A percentile compares a stretch with the other conserved stretches of the same genome.
phyloP scores from a whole-genome alignment of 2,113 vertebrate genomes.

The Physeter macrocephalus region DNA sequence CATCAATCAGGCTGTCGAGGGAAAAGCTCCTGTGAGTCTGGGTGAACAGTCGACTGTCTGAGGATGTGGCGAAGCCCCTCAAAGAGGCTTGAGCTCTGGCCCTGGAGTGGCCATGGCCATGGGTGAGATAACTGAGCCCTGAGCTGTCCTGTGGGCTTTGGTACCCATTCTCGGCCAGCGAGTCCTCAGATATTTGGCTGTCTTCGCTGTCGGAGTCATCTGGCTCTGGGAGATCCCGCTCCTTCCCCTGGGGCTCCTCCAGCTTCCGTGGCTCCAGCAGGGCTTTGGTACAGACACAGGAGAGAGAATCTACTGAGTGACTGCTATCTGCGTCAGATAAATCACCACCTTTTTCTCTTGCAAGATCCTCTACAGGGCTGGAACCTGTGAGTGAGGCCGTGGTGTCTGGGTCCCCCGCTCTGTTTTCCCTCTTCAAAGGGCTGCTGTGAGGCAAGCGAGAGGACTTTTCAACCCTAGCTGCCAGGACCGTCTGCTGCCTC shows the following conservation, averaged over 20 bases:
- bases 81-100: not conserved
- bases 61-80: not conserved
- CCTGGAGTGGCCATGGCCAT: not conserved
- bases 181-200: slow-evolving; percentile 94
- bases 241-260: slow-evolving; percentile 73
- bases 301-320: slow-evolving; percentile 94
- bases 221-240: slow-evolving; percentile 57
- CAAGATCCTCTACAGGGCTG: slow-evolving; percentile 69
- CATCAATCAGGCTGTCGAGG: slow-evolving; percentile 76
- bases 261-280: slow-evolving; percentile 78
- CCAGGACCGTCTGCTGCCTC: slow-evolving; percentile 72
- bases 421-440: not conserved
- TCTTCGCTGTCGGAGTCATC: slow-evolving; percentile 90
- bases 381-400: slow-evolving; percentile 17
- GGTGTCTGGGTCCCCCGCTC: not conserved
- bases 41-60: not conserved
- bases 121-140: not conserved
- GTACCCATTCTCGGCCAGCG: slow-evolving; percentile 79
- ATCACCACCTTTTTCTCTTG: slow-evolving; percentile 69
- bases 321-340: slow-evolving; percentile 90
- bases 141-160: slow-evolving; percentile 43
- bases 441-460: not conserved
- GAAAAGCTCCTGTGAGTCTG: slow-evolving; percentile 72
- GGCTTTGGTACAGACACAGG: slow-evolving; percentile 81
- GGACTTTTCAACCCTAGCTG: slow-evolving; percentile 48